Percentiles rank a stretch among this genome's conserved stretches.
Conservation (phyloP, 35 echinoderm and acorn worm species). For the Ptychodera flava region DNA sequence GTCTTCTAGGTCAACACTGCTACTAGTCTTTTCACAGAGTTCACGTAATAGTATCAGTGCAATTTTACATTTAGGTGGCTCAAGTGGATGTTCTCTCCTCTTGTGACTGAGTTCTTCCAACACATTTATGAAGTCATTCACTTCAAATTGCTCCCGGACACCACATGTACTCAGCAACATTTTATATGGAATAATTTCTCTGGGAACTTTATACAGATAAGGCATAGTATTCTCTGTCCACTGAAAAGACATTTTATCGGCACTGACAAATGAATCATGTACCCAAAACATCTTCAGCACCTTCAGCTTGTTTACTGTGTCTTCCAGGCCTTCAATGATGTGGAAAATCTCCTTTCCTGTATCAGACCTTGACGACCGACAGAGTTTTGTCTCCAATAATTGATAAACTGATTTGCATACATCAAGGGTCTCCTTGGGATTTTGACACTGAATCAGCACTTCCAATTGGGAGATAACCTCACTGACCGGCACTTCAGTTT, state of each 20-base stretch:
- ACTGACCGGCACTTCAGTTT: background rate
- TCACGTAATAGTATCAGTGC: background rate
- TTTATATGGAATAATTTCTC: background rate
- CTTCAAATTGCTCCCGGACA: conserved; percentile 19
- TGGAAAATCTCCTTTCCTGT: background rate
- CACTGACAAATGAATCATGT: conserved; percentile 1
- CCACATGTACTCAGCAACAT: conserved; percentile 16
- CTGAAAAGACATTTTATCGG: conserved; percentile 3
- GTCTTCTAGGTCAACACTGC: background rate
- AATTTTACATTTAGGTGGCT: background rate
- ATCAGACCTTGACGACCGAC: background rate
- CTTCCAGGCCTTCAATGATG: background rate
- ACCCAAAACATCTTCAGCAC: background rate
- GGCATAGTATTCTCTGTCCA: background rate
- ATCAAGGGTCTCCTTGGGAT: background rate
- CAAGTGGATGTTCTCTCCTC: background rate
- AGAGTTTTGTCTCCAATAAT: background rate
- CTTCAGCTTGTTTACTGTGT: background rate
- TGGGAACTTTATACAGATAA: conserved; percentile 14
- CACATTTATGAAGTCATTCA: conserved; percentile 10
- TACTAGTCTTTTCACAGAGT: background rate
- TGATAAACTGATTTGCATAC: background rate
- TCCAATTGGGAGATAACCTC: background rate
- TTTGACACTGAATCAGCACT: background rate
- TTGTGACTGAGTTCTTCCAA: background rate